Conservation (phyloP, 2,888 invertebrate species). For the Ellobium chinense region DNA sequence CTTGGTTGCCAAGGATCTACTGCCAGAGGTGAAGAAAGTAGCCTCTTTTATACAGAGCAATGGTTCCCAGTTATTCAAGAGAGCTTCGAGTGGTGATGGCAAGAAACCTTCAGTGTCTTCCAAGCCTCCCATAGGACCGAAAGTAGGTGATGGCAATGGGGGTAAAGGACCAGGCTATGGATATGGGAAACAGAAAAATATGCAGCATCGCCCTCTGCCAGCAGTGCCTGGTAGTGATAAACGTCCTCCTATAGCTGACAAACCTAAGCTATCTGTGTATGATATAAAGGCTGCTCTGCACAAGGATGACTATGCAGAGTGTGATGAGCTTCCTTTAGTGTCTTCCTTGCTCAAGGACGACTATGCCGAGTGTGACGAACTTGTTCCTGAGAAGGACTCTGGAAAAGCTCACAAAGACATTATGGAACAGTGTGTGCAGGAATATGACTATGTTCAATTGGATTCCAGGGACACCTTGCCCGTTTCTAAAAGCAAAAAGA, state of each 20-base stretch:
- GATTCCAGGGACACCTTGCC: conserved; percentile 82
- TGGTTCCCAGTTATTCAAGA: conserved; percentile 72
- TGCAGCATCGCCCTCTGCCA: conserved; percentile 84
- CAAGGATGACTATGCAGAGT: conserved; percentile 45
- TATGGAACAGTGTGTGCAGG: conserved; percentile 84
- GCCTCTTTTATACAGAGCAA: conserved; percentile 90
- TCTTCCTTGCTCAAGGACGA: conserved; percentile 37
- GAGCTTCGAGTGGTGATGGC: conserved; percentile 53
- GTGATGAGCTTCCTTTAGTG: conserved; percentile 30
- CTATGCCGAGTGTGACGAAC: conserved; percentile 43
- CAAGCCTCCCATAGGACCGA: conserved; percentile 63
- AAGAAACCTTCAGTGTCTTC: conserved; percentile 43
- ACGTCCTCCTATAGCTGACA: not conserved
- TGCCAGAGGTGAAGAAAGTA: conserved; percentile 92
- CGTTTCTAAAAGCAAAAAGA: not conserved
- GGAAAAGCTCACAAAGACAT: not conserved
- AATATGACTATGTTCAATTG: conserved; percentile 93
- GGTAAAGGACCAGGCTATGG: not conserved
- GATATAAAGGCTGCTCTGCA: conserved; percentile 35
- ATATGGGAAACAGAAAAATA: conserved; percentile 41
- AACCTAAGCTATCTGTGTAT: conserved; percentile 35
- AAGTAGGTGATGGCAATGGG: conserved; percentile 48
- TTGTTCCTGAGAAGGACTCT: not conserved
- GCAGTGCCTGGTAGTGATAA: conserved; percentile 68
- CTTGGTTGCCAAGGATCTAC: conserved; percentile 90